phyloP scores from a whole-genome alignment of 2,113 vertebrate genomes.

The Petrocephalus microphthalmus region DNA sequence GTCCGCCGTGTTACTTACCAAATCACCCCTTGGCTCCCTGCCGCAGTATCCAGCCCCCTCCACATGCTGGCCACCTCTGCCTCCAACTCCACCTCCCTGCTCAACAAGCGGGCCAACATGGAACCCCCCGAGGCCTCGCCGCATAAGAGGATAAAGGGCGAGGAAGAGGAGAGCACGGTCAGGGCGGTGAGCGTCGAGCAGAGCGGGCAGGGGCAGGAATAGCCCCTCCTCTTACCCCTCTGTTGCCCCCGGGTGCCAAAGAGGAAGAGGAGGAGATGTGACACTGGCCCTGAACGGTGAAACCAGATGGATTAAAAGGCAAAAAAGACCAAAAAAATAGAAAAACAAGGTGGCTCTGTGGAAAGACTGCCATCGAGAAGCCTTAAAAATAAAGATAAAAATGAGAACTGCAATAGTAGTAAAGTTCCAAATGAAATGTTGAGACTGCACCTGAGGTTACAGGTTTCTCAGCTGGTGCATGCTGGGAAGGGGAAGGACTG shows the following conservation, averaged over 20 bases:
- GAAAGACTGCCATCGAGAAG: not conserved
- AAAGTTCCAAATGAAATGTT: not conserved
- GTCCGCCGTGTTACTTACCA: not conserved
- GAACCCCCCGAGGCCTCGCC: slow-evolving; percentile 69
- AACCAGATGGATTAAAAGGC: not conserved
- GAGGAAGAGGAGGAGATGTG: not conserved
- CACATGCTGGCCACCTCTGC: slow-evolving; percentile 88
- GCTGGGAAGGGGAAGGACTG: not conserved
- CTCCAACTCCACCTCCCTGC: slow-evolving; percentile 81
- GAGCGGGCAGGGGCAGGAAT: slow-evolving; percentile 69
- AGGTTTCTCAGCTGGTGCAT: slow-evolving; percentile 27
- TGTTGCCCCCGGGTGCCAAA: not conserved
- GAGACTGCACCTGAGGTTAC: slow-evolving; percentile 5
- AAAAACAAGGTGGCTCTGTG: not conserved
- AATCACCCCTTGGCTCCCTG: not conserved
- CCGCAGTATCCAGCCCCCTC: slow-evolving; percentile 76
- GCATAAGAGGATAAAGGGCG: slow-evolving; percentile 76
- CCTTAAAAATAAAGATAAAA: not conserved
- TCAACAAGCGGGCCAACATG: slow-evolving; percentile 83
- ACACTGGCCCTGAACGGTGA: not conserved
- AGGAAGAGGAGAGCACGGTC: slow-evolving; percentile 66
- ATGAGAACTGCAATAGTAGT: not conserved
- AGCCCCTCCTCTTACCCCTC: slow-evolving; percentile 31
- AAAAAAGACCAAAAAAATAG: not conserved
- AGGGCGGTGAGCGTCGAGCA: slow-evolving; percentile 57